Evolutionary conservation across 2,113 vertebrate genomes (phyloP).

Genomic region (Crotalus tigris): DNA sequence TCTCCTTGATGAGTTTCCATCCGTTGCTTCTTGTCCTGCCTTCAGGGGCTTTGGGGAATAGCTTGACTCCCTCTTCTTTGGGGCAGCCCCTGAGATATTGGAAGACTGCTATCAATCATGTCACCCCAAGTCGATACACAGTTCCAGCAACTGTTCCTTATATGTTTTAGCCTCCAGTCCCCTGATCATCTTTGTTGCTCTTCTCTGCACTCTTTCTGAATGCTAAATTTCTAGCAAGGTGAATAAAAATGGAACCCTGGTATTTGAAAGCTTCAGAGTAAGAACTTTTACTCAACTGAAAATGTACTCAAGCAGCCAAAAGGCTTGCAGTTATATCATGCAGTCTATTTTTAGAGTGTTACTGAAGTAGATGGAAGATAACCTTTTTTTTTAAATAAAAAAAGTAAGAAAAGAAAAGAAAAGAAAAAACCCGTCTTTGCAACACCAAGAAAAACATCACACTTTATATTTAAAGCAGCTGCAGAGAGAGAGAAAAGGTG

Average conservation of each 20-base stretch:
- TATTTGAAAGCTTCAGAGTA: neutral
- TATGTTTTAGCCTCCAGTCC: neutral
- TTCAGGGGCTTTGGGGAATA: too few species aligned
- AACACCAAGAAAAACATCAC: constrained; percentile 27
- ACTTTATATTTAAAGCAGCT: constrained; percentile 45
- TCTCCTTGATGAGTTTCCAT: too few species aligned
- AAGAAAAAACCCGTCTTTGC: constrained; percentile 10
- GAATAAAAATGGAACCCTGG: constrained; percentile 10
- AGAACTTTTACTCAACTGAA: constrained; percentile 35
- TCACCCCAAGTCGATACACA: neutral
- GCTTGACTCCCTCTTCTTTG: too few species aligned
- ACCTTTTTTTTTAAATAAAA: constrained; percentile 26
- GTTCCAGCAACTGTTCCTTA: neutral
- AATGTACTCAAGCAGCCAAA: constrained; percentile 32
- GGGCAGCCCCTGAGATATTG: too few species aligned
- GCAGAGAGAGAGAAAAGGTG: constrained; percentile 30
- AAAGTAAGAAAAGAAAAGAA: neutral
- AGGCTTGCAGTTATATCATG: neutral
- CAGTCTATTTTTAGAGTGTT: constrained; percentile 4
- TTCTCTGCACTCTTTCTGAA: neutral
- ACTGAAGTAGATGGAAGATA: constrained; percentile 37
- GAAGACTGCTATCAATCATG: neutral
- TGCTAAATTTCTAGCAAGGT: neutral
- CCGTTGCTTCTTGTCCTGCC: too few species aligned
- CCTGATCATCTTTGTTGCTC: neutral